These are phyloP conservation scores for Ophiodon elongatus DNA, from an alignment of 2,113 vertebrate species.

Conservation along the genomic window DNA sequence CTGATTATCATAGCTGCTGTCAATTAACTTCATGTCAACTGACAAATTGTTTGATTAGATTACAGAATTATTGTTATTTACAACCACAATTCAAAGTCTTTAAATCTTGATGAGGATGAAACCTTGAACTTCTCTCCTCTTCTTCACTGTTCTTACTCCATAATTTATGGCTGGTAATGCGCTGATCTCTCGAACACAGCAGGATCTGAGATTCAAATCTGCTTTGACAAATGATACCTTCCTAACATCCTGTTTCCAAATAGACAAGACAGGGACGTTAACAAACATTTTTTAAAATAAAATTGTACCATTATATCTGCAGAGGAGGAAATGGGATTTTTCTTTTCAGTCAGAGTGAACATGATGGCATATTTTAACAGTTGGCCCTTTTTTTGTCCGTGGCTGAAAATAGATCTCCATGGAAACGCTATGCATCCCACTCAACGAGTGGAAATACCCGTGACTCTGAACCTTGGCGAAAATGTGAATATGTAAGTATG, in stretches of 20 bases:
- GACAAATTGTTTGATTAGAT: not conserved
- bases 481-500: conserved; percentile 56
- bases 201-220: conserved; percentile 28
- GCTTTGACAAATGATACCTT: conserved; percentile 21
- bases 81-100: not conserved
- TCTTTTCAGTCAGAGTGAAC: conserved; percentile 57
- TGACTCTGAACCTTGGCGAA: conserved; percentile 64
- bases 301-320: conserved; percentile 24
- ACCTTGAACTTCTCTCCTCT: not conserved
- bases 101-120: not conserved
- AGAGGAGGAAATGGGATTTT: conserved; percentile 43
- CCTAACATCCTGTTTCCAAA: conserved; percentile 35
- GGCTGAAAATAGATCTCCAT: conserved; percentile 87
- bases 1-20: not conserved
- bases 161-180: conserved; percentile 30
- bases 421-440: conserved; percentile 86
- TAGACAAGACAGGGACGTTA: conserved; percentile 7
- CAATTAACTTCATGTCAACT: not conserved
- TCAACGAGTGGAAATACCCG: conserved; percentile 75
- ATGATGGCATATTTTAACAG: conserved; percentile 84
- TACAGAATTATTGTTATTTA: not conserved
- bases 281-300: not conserved
- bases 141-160: not conserved
- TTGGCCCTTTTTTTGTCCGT: conserved; percentile 74
- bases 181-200: conserved; percentile 42